Evolutionary conservation across 2,113 vertebrate genomes (phyloP).

Genomic region (Narcine bancroftii): DNA sequence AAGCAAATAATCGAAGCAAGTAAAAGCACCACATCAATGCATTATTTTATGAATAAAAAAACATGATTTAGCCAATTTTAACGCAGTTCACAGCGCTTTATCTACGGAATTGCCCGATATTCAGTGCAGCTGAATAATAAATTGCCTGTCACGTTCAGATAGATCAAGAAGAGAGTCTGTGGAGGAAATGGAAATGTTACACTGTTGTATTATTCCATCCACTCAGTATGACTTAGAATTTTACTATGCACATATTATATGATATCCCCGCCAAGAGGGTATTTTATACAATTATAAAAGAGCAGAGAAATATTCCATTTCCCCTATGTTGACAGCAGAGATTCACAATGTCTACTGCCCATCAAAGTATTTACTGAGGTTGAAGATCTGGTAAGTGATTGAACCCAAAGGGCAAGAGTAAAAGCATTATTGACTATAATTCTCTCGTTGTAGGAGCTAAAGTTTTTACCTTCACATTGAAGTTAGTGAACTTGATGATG

Average conservation of each 20-base stretch:
- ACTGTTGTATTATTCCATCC: not conserved
- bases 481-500: constrained; percentile 21
- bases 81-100: not conserved
- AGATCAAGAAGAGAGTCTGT: not conserved
- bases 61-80: not conserved
- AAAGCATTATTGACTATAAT: constrained; percentile 29
- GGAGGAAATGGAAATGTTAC: not conserved
- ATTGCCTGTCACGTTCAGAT: not conserved
- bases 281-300: not conserved
- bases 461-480: constrained; percentile 11
- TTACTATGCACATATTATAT: not conserved
- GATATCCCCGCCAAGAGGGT: not conserved
- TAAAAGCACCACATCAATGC: not conserved
- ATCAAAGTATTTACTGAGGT: constrained; percentile 32
- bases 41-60: not conserved
- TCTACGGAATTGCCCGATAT: not conserved
- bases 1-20: not conserved
- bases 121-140: not conserved
- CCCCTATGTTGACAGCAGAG: not conserved
- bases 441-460: constrained; percentile 21
- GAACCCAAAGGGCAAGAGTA: constrained; percentile 27
- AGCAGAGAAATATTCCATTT: constrained; percentile 9
- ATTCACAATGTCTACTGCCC: constrained; percentile 1
- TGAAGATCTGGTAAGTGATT: constrained; percentile 29
- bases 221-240: not conserved